Conservation (phyloP, 1,140 invertebrate genomes). For the Bombus sylvicola region DNA sequence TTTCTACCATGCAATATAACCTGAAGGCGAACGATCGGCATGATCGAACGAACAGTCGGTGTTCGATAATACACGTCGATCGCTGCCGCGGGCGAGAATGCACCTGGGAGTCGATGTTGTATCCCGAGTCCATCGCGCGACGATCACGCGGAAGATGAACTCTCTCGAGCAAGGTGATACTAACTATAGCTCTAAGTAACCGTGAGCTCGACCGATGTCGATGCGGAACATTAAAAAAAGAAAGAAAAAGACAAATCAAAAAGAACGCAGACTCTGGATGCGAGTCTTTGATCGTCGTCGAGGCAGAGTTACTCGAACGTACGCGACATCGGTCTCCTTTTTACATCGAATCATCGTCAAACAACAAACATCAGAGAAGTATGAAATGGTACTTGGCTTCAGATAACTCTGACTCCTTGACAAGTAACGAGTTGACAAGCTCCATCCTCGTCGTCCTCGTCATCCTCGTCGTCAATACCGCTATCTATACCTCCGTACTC, state of each 20-base stretch:
- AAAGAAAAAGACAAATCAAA: not conserved
- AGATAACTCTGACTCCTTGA: conserved; percentile 18
- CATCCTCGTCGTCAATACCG: not conserved
- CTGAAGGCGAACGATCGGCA: conserved; percentile 51
- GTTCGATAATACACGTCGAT: not conserved
- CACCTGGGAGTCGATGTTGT: conserved; percentile 21
- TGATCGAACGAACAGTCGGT: conserved; percentile 24
- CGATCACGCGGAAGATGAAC: conserved; percentile 13
- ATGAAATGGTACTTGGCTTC: conserved; percentile 2
- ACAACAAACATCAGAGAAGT: conserved; percentile 11
- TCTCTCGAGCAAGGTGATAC: not conserved
- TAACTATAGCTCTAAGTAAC: not conserved
- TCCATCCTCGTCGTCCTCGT: conserved; percentile 6
- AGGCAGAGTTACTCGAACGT: conserved; percentile 1
- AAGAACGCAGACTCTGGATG: not conserved
- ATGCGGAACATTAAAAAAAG: not conserved
- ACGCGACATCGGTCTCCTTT: not conserved
- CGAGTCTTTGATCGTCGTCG: not conserved
- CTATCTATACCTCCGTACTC: not conserved
- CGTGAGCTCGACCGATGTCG: not conserved
- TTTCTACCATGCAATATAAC: not conserved
- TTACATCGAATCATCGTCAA: not conserved
- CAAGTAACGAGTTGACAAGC: not conserved
- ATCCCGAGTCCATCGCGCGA: not conserved
- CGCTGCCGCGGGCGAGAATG: conserved; percentile 47